Evolutionary conservation across 1,140 invertebrate species (phyloP).

Genomic region (Diorhabda carinulata): DNA sequence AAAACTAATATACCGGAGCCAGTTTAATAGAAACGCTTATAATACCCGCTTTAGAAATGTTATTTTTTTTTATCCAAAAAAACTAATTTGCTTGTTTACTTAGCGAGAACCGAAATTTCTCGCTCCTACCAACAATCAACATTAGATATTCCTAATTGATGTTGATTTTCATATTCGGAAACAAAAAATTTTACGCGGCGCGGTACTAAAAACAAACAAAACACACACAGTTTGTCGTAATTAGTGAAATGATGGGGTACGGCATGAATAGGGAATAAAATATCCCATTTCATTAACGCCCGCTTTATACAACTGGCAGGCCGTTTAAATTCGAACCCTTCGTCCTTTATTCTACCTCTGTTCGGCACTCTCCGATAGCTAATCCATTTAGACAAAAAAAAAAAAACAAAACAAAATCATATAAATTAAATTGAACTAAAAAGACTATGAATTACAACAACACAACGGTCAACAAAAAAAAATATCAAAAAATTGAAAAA

Average conservation of each 20-base stretch:
- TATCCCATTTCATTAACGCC: constrained; percentile 14
- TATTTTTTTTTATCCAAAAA: no score
- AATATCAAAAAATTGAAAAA: no score
- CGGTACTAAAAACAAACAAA: not conserved
- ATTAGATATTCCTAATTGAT: not conserved
- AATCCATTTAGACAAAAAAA: not conserved
- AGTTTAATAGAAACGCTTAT: no score
- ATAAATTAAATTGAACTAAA: not conserved
- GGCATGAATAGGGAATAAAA: constrained; percentile 4
- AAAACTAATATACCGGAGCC: no score
- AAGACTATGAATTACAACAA: no score
- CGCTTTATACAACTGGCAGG: constrained; percentile 1
- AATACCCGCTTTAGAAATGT: no score
- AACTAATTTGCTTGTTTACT: no score
- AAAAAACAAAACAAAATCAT: not conserved
- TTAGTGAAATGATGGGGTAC: constrained; percentile 4
- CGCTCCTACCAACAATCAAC: not conserved
- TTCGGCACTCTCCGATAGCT: not conserved
- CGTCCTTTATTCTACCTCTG: not conserved
- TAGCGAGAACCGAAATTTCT: not conserved
- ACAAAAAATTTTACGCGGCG: not conserved
- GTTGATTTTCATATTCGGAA: constrained; percentile 2
- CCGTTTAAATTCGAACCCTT: not conserved
- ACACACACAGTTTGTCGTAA: constrained; percentile 1
- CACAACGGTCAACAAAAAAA: no score